Conservation (phyloP, 2,888 invertebrate genomes). For the Laothoe populi region DNA sequence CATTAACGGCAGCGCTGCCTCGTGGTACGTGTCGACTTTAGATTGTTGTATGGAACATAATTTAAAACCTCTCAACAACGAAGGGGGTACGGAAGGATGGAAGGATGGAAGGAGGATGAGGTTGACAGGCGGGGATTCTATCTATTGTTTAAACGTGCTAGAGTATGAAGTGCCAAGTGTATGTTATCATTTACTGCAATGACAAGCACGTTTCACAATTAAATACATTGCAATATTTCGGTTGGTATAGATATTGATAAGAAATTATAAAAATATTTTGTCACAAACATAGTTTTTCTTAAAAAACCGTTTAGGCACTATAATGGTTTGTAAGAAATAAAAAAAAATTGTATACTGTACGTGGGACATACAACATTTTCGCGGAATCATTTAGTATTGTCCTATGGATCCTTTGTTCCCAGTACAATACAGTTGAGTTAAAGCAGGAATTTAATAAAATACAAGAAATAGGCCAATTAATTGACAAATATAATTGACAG, state of each 20-base stretch:
- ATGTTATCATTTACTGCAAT: conserved; percentile 10
- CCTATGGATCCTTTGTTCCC: no score
- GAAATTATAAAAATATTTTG: not conserved
- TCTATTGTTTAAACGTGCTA: conserved; percentile 11
- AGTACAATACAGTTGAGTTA: no score
- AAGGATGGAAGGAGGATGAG: conserved; percentile 28
- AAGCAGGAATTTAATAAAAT: no score
- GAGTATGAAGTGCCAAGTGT: not conserved
- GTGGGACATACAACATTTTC: no score
- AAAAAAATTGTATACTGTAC: no score
- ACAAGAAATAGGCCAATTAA: no score
- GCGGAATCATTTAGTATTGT: no score
- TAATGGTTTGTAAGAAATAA: no score
- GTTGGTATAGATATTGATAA: not conserved
- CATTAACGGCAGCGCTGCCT: conserved; percentile 70
- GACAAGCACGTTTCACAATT: conserved; percentile 2
- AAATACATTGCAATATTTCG: not conserved
- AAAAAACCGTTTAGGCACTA: no score
- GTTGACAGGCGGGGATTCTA: conserved; percentile 4
- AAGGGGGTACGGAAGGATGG: conserved; percentile 56
- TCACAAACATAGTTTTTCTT: no score
- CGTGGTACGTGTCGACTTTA: conserved; percentile 65
- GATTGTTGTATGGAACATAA: conserved; percentile 80
- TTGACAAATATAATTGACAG: no score
- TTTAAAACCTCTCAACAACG: conserved; percentile 75